phyloP scores from a whole-genome alignment of 2,797 vertebrate genomes.

The Brachymystax lenok region DNA sequence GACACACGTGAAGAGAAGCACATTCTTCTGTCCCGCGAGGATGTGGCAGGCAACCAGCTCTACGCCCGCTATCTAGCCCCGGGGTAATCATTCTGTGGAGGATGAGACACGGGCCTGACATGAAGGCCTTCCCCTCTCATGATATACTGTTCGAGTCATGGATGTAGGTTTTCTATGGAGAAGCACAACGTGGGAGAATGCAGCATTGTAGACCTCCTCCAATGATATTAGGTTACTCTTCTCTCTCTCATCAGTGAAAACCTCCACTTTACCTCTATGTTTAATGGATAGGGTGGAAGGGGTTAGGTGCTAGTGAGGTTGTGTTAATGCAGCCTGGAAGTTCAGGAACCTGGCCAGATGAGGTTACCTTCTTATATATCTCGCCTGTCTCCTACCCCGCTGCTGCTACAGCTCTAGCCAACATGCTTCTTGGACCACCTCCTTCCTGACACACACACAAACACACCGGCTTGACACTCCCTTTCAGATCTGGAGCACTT shows the following conservation, averaged over 20 bases:
- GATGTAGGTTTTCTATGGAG: too few relatives aligned
- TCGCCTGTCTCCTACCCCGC: constrained; percentile 27
- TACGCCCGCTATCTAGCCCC: neutral
- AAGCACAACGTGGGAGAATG: neutral
- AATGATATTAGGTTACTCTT: neutral
- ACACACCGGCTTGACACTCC: constrained; percentile 20
- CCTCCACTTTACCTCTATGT: neutral
- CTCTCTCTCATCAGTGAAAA: constrained; percentile 7
- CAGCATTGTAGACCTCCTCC: neutral
- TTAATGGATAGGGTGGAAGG: neutral
- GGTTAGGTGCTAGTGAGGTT: constrained; percentile 2
- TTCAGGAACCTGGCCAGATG: constrained; percentile 25
- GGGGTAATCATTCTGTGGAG: neutral
- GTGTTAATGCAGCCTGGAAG: neutral
- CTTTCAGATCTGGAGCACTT: constrained; percentile 69
- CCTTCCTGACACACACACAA: constrained; percentile 26
- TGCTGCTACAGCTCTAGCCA: constrained; percentile 8
- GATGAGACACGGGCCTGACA: neutral
- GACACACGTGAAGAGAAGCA: constrained; percentile 63
- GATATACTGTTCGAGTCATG: neutral
- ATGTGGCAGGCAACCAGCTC: neutral
- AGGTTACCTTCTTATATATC: constrained; percentile 32
- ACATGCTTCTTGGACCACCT: constrained; percentile 19
- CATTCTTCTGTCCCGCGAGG: constrained; percentile 45
- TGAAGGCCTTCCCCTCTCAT: neutral